Evolutionary conservation across 2,797 vertebrate species (phyloP).

Genomic region (Sebastes kiyomatsui): DNA sequence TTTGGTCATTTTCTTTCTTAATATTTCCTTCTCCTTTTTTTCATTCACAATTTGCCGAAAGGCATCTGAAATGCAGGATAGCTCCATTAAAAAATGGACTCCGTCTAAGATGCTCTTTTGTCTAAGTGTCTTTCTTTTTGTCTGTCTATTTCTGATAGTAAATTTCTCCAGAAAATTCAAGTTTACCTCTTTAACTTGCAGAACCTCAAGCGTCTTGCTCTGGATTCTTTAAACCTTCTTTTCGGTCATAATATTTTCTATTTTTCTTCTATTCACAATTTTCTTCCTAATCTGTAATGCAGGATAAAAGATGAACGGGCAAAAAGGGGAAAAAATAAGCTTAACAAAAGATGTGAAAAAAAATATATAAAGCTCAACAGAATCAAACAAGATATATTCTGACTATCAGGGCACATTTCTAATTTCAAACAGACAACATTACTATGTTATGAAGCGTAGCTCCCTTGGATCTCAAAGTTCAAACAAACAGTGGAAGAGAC

Average conservation of each 20-base stretch:
- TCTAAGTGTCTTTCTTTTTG: not conserved
- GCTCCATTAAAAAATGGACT: not conserved
- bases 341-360: not conserved
- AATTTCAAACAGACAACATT: constrained; percentile 49
- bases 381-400: constrained; percentile 16
- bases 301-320: not conserved
- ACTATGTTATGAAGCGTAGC: constrained; percentile 31
- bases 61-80: not conserved
- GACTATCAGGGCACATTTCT: constrained; percentile 28
- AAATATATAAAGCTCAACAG: not conserved
- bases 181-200: not conserved
- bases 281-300: constrained; percentile 5
- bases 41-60: not conserved
- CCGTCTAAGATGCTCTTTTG: not conserved
- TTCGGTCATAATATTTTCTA: not conserved
- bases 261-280: not conserved
- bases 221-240: not conserved
- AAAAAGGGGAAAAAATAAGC: not conserved
- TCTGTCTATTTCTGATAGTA: not conserved
- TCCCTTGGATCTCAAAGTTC: constrained; percentile 51
- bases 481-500: constrained; percentile 57
- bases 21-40: not conserved
- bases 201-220: not conserved
- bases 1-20: not conserved
- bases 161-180: not conserved